Percentiles rank a stretch among this genome's conserved stretches.
Conservation (phyloP, 64 coral and sea anemone genomes). For the Actinia tenebrosa region DNA sequence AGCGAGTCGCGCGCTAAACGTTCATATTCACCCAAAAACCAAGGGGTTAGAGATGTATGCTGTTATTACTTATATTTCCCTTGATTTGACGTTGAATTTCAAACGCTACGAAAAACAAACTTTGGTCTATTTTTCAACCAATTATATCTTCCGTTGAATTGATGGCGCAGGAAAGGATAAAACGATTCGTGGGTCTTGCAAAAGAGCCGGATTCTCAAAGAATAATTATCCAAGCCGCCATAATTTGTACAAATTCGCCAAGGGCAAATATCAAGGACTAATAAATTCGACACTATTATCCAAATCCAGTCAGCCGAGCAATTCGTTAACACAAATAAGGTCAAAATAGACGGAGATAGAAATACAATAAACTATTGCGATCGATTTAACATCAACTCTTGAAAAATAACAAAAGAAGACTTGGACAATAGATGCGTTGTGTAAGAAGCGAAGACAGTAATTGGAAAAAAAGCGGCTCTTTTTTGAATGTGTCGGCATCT, state of each 20-base stretch:
- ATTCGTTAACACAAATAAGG: not conserved
- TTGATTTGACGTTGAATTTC: not conserved
- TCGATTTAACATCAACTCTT: slow-evolving; percentile 6
- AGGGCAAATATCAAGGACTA: slow-evolving; percentile 25
- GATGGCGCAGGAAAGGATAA: not conserved
- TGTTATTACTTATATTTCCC: not conserved
- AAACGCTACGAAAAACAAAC: not conserved
- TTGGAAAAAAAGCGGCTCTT: slow-evolving; percentile 23
- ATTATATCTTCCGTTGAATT: slow-evolving; percentile 17
- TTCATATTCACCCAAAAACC: not conserved
- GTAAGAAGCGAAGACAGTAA: not conserved
- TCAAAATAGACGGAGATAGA: slow-evolving; percentile 9
- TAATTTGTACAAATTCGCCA: slow-evolving; percentile 17
- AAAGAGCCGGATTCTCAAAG: slow-evolving; percentile 22
- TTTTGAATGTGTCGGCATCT: slow-evolving; percentile 14
- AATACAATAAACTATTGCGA: not conserved
- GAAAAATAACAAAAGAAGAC: not conserved
- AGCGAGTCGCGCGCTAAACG: not conserved
- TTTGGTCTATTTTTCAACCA: not conserved
- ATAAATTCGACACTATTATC: slow-evolving; percentile 34
- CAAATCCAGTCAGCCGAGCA: slow-evolving; percentile 2
- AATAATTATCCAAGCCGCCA: slow-evolving; percentile 19
- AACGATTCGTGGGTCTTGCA: slow-evolving; percentile 25
- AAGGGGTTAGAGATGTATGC: not conserved
- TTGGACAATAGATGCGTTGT: not conserved